phyloP scores from a whole-genome alignment of 2,113 vertebrate species.

The Gymnobelideus leadbeateri region DNA sequence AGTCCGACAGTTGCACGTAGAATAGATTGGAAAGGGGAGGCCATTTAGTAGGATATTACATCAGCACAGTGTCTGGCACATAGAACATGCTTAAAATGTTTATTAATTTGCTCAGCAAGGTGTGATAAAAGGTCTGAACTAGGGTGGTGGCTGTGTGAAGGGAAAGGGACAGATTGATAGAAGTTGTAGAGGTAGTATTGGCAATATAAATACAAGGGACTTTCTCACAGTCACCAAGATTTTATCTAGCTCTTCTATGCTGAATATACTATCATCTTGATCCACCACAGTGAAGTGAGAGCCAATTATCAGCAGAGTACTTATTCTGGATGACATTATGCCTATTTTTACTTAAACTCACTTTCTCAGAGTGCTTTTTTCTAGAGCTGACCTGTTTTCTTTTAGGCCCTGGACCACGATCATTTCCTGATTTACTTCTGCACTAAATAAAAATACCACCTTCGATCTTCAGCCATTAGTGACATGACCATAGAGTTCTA shows the following conservation, averaged over 20 bases:
- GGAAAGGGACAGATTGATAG: not conserved
- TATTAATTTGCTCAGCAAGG: not conserved
- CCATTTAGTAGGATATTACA: not conserved
- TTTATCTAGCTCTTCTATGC: not conserved
- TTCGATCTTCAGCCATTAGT: constrained; percentile 47
- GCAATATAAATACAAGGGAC: not conserved
- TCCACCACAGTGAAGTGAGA: not conserved
- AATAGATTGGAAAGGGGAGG: not conserved
- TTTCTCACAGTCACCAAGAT: not conserved
- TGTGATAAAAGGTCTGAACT: not conserved
- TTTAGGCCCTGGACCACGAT: not conserved
- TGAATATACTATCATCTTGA: not conserved
- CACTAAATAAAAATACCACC: constrained; percentile 33
- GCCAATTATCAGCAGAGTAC: not conserved
- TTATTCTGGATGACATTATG: not conserved
- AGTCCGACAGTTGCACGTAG: not conserved
- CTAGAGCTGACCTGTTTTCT: not conserved
- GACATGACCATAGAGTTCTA: constrained; percentile 52
- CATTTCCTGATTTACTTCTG: constrained; percentile 37
- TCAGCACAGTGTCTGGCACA: not conserved
- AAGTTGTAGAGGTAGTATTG: not conserved
- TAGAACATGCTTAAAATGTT: not conserved
- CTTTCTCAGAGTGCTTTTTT: not conserved
- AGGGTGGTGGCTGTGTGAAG: not conserved
- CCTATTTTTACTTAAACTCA: constrained; percentile 25